phyloP scores from a whole-genome alignment of 2,888 invertebrate genomes.

The Harmothoe impar region DNA sequence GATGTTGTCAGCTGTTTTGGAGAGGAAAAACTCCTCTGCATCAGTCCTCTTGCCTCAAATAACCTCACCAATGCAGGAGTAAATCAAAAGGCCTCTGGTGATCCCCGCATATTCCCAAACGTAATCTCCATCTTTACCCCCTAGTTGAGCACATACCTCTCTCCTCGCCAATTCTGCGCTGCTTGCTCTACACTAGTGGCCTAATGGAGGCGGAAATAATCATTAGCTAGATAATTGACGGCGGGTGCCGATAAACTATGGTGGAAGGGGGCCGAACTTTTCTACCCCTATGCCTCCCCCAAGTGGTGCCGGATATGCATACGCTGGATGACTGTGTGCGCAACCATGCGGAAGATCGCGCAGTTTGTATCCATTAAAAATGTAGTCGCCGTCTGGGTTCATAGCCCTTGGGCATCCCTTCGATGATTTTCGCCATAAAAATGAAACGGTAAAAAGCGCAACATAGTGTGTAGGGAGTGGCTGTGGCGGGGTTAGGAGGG shows the following conservation, averaged over 20 bases:
- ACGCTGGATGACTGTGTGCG: not conserved
- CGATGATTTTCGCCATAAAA: constrained; percentile 11
- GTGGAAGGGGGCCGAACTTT: not conserved
- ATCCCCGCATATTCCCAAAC: too few species aligned
- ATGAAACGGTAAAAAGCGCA: not conserved
- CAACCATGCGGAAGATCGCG: constrained; percentile 23
- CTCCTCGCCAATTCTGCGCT: not conserved
- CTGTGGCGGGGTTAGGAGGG: not conserved
- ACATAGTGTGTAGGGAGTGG: not conserved
- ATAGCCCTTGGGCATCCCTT: not conserved
- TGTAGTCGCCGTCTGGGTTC: constrained; percentile 15
- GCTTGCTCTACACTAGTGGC: not conserved
- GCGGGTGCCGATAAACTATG: not conserved
- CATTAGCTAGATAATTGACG: constrained; percentile 34
- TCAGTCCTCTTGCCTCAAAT: too few species aligned
- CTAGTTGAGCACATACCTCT: too few species aligned
- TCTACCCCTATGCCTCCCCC: not conserved
- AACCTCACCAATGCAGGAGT: too few species aligned
- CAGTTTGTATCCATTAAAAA: constrained; percentile 51
- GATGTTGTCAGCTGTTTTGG: too few species aligned
- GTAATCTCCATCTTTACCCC: too few species aligned
- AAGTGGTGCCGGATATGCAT: not conserved
- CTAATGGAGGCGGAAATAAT: constrained; percentile 48
- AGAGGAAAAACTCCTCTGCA: too few species aligned
- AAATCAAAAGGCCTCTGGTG: too few species aligned